phyloP scores from a whole-genome alignment of 2,797 vertebrate genomes.

The Zalophus californianus region DNA sequence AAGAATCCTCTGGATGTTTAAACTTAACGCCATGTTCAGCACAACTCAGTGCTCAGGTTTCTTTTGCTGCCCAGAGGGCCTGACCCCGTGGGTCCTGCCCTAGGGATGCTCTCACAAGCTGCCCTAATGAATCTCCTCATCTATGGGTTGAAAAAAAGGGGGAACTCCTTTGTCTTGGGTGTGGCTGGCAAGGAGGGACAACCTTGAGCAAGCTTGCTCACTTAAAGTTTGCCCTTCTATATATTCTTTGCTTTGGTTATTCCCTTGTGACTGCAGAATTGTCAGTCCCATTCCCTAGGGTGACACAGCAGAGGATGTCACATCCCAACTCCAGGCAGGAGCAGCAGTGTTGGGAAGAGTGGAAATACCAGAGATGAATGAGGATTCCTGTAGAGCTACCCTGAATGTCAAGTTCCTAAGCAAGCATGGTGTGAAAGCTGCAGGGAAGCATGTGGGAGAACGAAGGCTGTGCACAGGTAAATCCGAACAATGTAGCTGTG shows the following conservation, averaged over 20 bases:
- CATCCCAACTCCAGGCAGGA: neutral
- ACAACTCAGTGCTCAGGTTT: neutral
- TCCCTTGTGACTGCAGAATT: neutral
- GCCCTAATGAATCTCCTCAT: neutral
- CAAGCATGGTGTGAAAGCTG: accelerated
- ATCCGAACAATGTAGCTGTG: neutral
- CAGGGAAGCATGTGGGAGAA: neutral
- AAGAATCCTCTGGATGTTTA: neutral
- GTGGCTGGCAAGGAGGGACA: neutral
- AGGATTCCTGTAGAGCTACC: neutral
- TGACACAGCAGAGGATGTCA: neutral
- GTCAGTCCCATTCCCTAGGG: neutral
- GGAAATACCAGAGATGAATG: neutral
- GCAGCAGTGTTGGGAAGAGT: neutral
- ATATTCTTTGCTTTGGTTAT: neutral
- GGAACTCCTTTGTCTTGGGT: neutral
- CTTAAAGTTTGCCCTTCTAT: neutral
- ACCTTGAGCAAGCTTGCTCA: neutral
- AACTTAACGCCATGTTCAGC: neutral
- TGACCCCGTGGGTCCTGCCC: neutral
- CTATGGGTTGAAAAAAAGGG: neutral
- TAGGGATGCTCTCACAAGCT: neutral
- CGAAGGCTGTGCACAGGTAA: neutral
- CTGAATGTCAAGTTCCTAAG: neutral
- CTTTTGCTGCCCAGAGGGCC: neutral